Percentiles rank a stretch among this genome's conserved stretches.
Evolutionary conservation across 2,888 invertebrate species (phyloP).

Genomic region (Brassicogethes aeneus): DNA sequence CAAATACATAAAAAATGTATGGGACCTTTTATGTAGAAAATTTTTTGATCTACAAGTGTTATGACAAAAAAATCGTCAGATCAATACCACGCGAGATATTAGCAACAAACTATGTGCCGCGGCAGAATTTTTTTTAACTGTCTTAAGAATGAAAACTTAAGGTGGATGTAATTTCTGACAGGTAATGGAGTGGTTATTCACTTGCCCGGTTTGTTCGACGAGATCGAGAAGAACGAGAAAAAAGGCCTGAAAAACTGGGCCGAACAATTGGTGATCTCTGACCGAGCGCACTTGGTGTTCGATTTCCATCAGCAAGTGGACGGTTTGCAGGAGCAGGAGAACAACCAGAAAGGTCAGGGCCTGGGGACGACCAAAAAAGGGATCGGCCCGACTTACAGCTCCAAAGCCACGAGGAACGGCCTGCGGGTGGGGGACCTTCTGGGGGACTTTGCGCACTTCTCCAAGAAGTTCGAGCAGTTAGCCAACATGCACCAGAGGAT

Average conservation of each 20-base stretch:
- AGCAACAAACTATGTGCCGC: too few species aligned
- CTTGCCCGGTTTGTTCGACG: constrained; percentile 90
- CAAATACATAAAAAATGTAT: too few species aligned
- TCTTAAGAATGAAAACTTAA: too few species aligned
- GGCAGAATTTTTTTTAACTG: too few species aligned
- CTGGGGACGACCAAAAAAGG: constrained; percentile 98
- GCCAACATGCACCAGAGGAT: constrained; percentile 73
- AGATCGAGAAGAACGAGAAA: constrained; percentile 83
- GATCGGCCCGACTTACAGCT: constrained; percentile 95
- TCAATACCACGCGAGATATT: too few species aligned
- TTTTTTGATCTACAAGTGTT: too few species aligned
- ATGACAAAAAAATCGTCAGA: too few species aligned
- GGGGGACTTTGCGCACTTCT: constrained; percentile 79
- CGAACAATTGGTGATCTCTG: constrained; percentile 82
- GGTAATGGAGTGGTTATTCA: constrained; percentile 99
- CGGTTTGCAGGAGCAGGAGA: constrained; percentile 75
- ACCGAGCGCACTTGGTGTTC: constrained; percentile 90
- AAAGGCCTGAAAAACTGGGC: constrained; percentile 81
- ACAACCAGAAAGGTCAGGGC: constrained; percentile 82
- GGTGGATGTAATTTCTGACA: too few species aligned
- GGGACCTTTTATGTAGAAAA: too few species aligned
- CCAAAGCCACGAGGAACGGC: constrained; percentile 91
- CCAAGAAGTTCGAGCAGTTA: constrained; percentile 78
- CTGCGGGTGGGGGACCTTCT: constrained; percentile 89
- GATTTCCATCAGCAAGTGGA: constrained; percentile 90